A percentile compares a stretch with the other conserved stretches of the same genome.
phyloP scores from a whole-genome alignment of 1,140 invertebrate species.

The Chelonus insularis region DNA sequence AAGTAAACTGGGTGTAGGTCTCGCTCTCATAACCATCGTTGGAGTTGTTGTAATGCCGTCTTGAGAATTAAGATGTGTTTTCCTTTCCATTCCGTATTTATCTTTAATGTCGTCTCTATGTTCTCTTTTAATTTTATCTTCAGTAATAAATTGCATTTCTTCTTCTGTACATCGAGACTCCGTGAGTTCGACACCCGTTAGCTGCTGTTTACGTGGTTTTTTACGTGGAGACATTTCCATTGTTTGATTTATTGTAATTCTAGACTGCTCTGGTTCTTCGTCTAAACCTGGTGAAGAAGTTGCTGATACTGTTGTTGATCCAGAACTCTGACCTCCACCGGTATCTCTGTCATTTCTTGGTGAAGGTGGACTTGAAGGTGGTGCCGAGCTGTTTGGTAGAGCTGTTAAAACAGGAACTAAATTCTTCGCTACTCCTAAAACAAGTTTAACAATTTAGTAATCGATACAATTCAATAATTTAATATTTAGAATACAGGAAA shows the following conservation, averaged over 20 bases:
- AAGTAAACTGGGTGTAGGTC: constrained; percentile 49
- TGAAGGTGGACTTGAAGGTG: constrained; percentile 58
- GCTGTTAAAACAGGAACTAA: constrained; percentile 63
- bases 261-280: constrained; percentile 63
- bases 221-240: constrained; percentile 62
- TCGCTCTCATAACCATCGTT: constrained; percentile 40
- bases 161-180: constrained; percentile 65
- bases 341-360: constrained; percentile 55
- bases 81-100: constrained; percentile 42
- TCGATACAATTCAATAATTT: no score
- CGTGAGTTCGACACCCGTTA: constrained; percentile 52
- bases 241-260: constrained; percentile 48
- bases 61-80: constrained; percentile 30
- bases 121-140: constrained; percentile 63
- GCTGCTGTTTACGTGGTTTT: constrained; percentile 60
- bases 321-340: constrained; percentile 62
- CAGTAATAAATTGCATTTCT: constrained; percentile 70
- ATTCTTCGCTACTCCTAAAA: constrained; percentile 60
- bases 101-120: constrained; percentile 51
- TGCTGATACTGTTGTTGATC: constrained; percentile 78
- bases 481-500: no score
- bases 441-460: no score
- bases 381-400: constrained; percentile 53
- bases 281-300: constrained; percentile 74
- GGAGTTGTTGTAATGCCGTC: constrained; percentile 33